phyloP scores from a whole-genome alignment of 2,113 vertebrate species.

The Recurvirostra avosetta region DNA sequence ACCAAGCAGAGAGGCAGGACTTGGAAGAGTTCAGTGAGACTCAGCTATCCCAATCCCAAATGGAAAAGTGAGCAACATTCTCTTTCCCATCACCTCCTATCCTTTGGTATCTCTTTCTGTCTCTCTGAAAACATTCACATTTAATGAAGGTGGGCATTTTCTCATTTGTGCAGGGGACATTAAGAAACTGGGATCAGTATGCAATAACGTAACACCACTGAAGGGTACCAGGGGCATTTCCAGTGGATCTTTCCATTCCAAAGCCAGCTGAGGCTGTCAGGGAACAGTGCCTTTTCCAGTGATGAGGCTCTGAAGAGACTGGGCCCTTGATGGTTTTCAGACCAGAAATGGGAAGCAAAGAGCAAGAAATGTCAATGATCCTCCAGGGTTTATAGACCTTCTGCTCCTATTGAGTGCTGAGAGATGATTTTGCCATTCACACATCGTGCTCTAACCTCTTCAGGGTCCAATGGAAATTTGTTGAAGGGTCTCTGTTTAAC shows the following conservation, averaged over 20 bases:
- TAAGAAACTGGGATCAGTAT: neutral
- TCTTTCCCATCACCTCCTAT: neutral
- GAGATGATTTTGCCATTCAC: neutral
- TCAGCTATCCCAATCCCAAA: neutral
- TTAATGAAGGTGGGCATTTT: neutral
- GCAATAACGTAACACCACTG: neutral
- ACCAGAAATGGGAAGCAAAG: neutral
- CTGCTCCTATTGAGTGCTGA: neutral
- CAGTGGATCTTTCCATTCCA: neutral
- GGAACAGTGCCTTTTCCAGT: neutral
- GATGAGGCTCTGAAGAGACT: neutral
- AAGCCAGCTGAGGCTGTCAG: neutral
- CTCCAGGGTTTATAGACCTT: neutral
- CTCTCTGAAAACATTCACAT: neutral
- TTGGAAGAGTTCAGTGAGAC: neutral
- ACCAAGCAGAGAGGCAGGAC: neutral
- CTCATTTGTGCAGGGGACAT: neutral
- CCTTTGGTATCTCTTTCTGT: neutral
- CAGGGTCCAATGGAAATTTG: neutral
- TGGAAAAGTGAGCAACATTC: neutral
- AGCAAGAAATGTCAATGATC: neutral
- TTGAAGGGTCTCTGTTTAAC: neutral
- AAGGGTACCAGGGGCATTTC: neutral
- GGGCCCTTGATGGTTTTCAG: neutral
- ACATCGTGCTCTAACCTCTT: neutral